These are phyloP conservation scores for Galagoides demidoff DNA, from an alignment of 2,797 vertebrate genomes.

Conservation along the genomic window DNA sequence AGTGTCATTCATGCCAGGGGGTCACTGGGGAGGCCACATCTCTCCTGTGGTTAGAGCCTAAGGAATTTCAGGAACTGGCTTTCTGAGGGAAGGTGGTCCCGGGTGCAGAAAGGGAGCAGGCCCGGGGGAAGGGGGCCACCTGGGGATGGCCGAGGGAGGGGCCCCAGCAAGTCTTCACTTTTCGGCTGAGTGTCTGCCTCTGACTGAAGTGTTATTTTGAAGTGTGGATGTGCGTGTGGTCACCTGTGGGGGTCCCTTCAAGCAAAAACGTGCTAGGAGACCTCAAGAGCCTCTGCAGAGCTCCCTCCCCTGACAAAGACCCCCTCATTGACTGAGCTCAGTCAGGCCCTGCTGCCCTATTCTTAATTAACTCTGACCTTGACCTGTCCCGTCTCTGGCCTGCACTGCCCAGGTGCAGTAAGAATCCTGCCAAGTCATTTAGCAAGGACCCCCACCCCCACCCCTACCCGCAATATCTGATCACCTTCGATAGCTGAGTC, in stretches of 20 bases:
- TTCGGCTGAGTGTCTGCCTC: neutral
- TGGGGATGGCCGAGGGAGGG: neutral
- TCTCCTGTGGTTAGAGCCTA: fast-evolving
- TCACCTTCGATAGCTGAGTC: neutral
- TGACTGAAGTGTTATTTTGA: neutral
- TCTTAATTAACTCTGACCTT: too few species aligned
- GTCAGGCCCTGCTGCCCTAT: too few species aligned
- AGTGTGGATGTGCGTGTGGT: fast-evolving
- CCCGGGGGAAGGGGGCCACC: fast-evolving
- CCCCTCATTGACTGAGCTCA: neutral
- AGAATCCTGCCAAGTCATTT: neutral
- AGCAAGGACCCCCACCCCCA: neutral
- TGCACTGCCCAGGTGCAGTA: too few species aligned
- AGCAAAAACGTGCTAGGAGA: too few species aligned
- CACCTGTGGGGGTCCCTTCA: neutral
- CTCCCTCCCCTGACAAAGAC: too few species aligned
- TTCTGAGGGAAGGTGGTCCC: neutral
- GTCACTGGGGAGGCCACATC: neutral
- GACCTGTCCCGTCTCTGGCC: neutral
- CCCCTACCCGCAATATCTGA: neutral
- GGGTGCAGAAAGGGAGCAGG: neutral
- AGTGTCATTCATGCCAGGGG: fast-evolving
- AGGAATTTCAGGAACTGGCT: fast-evolving
- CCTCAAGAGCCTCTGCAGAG: neutral
- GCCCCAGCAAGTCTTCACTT: fast-evolving